phyloP scores from a whole-genome alignment of 2,888 invertebrate species.

The Sthenelais limicola region DNA sequence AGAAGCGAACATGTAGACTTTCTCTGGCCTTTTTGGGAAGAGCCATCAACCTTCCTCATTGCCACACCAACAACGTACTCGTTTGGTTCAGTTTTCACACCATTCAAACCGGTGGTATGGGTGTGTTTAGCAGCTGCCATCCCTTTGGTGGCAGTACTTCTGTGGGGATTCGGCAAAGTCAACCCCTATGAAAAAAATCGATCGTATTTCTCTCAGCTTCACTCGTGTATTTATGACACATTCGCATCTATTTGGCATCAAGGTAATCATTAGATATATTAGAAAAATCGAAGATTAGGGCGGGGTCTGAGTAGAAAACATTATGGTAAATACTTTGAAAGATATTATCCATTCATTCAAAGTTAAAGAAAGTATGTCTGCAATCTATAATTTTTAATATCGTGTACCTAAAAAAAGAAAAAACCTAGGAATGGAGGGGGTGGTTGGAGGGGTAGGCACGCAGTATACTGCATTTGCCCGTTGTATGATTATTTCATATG shows the following conservation, averaged over 20 bases:
- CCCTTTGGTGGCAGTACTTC: neutral
- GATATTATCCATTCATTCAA: too few relatives aligned
- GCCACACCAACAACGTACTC: neutral
- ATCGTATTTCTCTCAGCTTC: too few relatives aligned
- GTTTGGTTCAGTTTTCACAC: neutral
- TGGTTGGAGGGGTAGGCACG: too few relatives aligned
- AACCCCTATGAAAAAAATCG: too few relatives aligned
- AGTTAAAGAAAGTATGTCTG: too few relatives aligned
- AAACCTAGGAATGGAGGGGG: too few relatives aligned
- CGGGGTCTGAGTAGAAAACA: too few relatives aligned
- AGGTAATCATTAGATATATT: neutral
- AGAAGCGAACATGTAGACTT: constrained; percentile 4
- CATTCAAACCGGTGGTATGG: neutral
- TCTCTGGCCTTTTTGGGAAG: constrained; percentile 27
- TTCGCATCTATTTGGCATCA: constrained; percentile 20
- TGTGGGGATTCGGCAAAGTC: neutral
- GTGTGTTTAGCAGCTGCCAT: constrained; percentile 2
- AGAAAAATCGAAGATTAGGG: neutral
- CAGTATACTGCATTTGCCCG: too few relatives aligned
- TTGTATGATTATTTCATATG: neutral
- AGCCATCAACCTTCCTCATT: constrained; percentile 24
- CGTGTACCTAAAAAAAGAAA: too few relatives aligned
- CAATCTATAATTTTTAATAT: too few relatives aligned
- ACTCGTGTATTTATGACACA: neutral
- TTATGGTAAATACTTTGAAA: too few relatives aligned